phyloP scores from a whole-genome alignment of 2,797 vertebrate genomes.

The Botia almorhae region DNA sequence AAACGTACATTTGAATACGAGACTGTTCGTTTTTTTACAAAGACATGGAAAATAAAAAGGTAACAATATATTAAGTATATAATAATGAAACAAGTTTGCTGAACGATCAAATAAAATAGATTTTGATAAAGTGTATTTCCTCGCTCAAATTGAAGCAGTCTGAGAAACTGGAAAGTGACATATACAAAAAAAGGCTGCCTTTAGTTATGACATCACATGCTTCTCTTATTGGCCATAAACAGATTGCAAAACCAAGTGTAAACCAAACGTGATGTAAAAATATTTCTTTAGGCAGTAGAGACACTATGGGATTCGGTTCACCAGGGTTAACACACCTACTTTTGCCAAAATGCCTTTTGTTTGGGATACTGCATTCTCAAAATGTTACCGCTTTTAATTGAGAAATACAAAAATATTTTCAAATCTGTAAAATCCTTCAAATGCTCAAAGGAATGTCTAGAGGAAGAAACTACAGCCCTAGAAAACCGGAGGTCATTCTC shows the following conservation, averaged over 20 bases:
- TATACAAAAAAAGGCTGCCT: conserved; percentile 40
- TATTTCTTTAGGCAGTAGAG: conserved; percentile 50
- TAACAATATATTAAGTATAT: conserved; percentile 59
- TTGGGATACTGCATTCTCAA: conserved; percentile 49
- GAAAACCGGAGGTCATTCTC: conserved; percentile 29
- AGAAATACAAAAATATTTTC: conserved; percentile 53
- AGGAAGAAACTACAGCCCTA: conserved; percentile 49
- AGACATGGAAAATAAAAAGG: conserved; percentile 48
- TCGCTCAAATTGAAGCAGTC: conserved; percentile 45
- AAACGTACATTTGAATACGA: conserved; percentile 27
- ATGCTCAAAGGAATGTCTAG: conserved; percentile 61
- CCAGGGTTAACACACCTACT: neutral
- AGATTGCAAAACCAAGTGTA: conserved; percentile 40
- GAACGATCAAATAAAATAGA: conserved; percentile 51
- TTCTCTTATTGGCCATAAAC: conserved; percentile 48
- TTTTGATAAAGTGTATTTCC: conserved; percentile 32
- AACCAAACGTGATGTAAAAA: conserved; percentile 40
- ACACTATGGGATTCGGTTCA: conserved; percentile 31
- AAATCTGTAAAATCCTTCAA: conserved; percentile 51
- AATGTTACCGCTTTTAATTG: conserved; percentile 40
- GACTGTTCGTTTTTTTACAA: neutral
- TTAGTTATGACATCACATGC: conserved; percentile 20
- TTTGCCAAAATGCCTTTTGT: conserved; percentile 27
- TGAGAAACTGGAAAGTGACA: conserved; percentile 23
- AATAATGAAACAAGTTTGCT: conserved; percentile 52